These are phyloP conservation scores for Ischnura elegans DNA, from an alignment of 2,888 invertebrate genomes.

Conservation along the genomic window DNA sequence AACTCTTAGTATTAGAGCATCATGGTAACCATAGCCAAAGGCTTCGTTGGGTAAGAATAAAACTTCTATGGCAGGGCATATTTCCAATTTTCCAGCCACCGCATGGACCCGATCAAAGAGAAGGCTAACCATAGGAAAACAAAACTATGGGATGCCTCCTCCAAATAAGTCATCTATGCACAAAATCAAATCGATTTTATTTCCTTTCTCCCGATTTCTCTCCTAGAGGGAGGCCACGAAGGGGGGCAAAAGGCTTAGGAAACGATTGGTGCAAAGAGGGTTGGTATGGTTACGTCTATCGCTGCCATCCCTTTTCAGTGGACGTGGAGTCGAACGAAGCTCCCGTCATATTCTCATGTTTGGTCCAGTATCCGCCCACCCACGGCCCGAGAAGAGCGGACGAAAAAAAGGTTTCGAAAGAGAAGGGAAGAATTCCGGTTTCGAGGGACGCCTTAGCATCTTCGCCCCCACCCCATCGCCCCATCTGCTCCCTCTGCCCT, in stretches of 20 bases:
- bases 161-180: no score
- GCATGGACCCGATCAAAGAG: no score
- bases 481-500: background rate
- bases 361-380: slow-evolving; percentile 62
- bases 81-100: no score
- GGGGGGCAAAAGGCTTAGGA: background rate
- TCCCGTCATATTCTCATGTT: slow-evolving; percentile 64
- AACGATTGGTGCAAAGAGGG: background rate
- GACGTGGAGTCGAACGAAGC: slow-evolving; percentile 56
- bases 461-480: slow-evolving; percentile 7
- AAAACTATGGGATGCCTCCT: no score
- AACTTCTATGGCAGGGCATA: no score
- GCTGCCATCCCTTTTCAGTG: slow-evolving; percentile 51
- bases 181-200: background rate
- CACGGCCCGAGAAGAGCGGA: background rate
- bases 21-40: no score
- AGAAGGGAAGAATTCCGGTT: slow-evolving; percentile 60
- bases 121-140: no score
- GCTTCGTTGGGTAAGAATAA: no score
- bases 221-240: background rate
- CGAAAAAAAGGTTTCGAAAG: slow-evolving; percentile 33
- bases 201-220: background rate
- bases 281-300: slow-evolving; percentile 5
- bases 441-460: background rate
- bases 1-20: no score